A percentile compares a stretch with the other conserved stretches of the same genome.
Conservation (phyloP, 1,140 invertebrate species). For the Pachyrhynchus sulphureomaculatus region DNA sequence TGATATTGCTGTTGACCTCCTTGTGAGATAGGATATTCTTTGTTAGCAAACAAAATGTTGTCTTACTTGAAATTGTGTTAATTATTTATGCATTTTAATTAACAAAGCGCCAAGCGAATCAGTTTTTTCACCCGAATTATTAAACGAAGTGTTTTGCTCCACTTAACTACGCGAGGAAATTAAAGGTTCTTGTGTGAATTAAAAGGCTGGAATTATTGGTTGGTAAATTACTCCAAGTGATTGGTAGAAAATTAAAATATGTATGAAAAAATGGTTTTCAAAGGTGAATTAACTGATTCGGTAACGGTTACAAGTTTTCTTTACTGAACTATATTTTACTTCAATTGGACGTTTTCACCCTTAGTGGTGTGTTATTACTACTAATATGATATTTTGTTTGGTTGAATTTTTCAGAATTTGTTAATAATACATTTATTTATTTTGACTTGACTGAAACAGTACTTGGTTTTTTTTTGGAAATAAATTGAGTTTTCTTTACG, state of each 20-base stretch:
- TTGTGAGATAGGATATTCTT: too few relatives aligned
- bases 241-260: too few relatives aligned
- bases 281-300: slow-evolving; percentile 9
- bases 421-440: slow-evolving; percentile 1
- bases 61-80: slow-evolving; percentile 3
- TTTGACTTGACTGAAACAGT: slow-evolving; percentile 14
- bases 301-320: neutral
- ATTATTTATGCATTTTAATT: slow-evolving; percentile 13
- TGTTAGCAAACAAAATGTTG: too few relatives aligned
- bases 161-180: neutral
- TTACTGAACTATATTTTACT: neutral
- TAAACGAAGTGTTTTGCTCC: neutral
- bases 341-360: neutral
- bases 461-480: too few relatives aligned
- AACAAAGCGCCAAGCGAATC: neutral
- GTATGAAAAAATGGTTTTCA: neutral
- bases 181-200: neutral
- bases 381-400: slow-evolving; percentile 4
- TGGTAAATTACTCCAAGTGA: too few relatives aligned
- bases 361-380: neutral
- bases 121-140: slow-evolving; percentile 6
- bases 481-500: too few relatives aligned
- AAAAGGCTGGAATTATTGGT: too few relatives aligned
- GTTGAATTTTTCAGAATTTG: slow-evolving; percentile 9
- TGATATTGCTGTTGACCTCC: too few relatives aligned